A percentile compares a stretch with the other conserved stretches of the same genome.
Evolutionary conservation across 2,113 vertebrate species (phyloP).

Genomic region (Elephantulus edwardii): DNA sequence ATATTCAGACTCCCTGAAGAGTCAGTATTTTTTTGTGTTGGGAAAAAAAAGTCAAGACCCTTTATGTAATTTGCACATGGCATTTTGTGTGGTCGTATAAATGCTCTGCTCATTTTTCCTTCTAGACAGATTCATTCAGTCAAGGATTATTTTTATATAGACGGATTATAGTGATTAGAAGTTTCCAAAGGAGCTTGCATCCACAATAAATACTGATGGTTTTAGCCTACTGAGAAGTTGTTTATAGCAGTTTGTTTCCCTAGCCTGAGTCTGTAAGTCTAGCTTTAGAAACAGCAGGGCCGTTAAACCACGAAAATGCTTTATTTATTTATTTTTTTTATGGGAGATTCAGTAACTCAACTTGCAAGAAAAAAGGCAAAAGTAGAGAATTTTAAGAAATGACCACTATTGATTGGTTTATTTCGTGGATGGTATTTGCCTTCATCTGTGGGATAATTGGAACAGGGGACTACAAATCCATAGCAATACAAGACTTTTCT

Average conservation of each 20-base stretch:
- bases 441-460: conserved; percentile 83
- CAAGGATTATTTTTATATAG: conserved; percentile 73
- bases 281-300: conserved; percentile 75
- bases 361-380: conserved; percentile 73
- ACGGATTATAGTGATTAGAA: conserved; percentile 67
- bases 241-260: conserved; percentile 78
- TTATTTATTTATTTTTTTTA: too few species aligned
- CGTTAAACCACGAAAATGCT: conserved; percentile 76
- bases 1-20: not conserved
- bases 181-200: conserved; percentile 75
- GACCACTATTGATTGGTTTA: conserved; percentile 75
- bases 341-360: conserved; percentile 59
- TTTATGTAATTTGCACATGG: conserved; percentile 47
- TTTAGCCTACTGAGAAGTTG: conserved; percentile 71
- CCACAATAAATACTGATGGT: conserved; percentile 71
- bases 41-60: not conserved
- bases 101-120: conserved; percentile 62
- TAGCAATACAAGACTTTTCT: conserved; percentile 77
- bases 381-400: conserved; percentile 81
- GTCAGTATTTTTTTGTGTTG: not conserved
- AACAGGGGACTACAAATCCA: conserved; percentile 76
- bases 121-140: conserved; percentile 66
- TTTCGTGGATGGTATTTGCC: conserved; percentile 75
- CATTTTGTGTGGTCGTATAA: conserved; percentile 54
- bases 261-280: conserved; percentile 72